A percentile compares a stretch with the other conserved stretches of the same genome.
These are phyloP conservation scores for Chamaea fasciata DNA, from an alignment of 2,113 vertebrate genomes.

Conservation along the genomic window DNA sequence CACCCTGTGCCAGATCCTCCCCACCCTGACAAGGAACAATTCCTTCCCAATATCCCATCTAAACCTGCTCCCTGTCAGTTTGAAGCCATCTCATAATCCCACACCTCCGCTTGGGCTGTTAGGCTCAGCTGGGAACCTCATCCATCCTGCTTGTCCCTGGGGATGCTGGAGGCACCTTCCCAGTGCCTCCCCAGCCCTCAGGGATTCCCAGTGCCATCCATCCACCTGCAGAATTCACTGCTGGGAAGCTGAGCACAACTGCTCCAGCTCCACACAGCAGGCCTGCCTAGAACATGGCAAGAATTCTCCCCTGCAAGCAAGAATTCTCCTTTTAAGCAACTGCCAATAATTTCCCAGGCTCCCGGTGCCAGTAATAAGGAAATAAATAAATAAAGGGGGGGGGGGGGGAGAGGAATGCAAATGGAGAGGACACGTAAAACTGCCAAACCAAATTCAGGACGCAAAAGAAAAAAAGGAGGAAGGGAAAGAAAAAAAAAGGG, in stretches of 20 bases:
- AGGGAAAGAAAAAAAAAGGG: not conserved
- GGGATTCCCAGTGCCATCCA: not conserved
- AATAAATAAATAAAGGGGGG: conserved; percentile 20
- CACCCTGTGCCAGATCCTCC: not conserved
- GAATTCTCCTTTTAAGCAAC: not conserved
- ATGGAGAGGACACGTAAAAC: not conserved
- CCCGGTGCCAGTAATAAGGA: conserved; percentile 5
- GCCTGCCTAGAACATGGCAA: conserved; percentile 19
- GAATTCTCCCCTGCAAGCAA: conserved; percentile 35
- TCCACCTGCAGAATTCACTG: not conserved
- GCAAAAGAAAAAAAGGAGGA: not conserved
- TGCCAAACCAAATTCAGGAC: conserved; percentile 14
- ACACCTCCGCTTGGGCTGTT: not conserved
- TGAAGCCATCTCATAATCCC: not conserved
- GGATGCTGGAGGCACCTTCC: not conserved
- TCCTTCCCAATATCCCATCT: not conserved
- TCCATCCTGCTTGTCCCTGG: not conserved
- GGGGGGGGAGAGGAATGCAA: not conserved
- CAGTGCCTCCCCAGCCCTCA: not conserved
- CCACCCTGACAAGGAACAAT: rapidly evolving
- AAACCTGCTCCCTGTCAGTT: not conserved
- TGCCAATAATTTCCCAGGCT: conserved; percentile 57
- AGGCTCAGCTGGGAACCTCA: not conserved
- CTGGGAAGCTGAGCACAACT: conserved; percentile 16
- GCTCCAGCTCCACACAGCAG: conserved; percentile 32